phyloP scores from a whole-genome alignment of 2,113 vertebrate genomes.

The Tinamus guttatus region DNA sequence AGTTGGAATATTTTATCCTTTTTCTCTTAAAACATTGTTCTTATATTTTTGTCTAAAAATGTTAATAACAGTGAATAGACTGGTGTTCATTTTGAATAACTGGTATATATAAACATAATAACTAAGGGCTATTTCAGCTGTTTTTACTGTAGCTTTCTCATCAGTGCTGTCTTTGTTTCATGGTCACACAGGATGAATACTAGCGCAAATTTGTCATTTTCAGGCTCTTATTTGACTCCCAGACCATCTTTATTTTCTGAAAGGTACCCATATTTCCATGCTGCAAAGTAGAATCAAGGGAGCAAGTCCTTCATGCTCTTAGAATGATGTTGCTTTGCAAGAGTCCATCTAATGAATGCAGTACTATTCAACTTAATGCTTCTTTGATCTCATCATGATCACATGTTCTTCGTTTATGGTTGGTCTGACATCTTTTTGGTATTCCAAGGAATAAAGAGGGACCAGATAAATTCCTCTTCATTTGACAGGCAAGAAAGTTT shows the following conservation, averaged over 20 bases:
- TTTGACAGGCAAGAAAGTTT: background rate
- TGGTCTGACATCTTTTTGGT: background rate
- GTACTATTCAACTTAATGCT: background rate
- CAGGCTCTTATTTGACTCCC: background rate
- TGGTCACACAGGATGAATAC: background rate
- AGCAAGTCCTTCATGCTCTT: background rate
- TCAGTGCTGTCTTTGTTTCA: background rate
- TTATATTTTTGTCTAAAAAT: background rate
- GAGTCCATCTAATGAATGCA: background rate
- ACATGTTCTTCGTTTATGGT: background rate
- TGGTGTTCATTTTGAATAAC: background rate
- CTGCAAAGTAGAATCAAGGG: background rate
- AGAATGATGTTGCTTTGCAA: too few relatives aligned
- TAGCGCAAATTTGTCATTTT: background rate
- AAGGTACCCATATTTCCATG: background rate
- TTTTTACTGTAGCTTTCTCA: background rate
- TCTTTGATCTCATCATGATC: background rate
- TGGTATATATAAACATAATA: background rate
- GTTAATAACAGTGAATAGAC: background rate
- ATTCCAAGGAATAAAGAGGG: background rate
- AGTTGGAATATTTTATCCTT: background rate
- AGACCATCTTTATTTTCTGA: background rate
- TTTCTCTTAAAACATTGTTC: background rate
- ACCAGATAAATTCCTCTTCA: background rate
- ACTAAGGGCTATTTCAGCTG: fast-evolving